A percentile compares a stretch with the other conserved stretches of the same genome.
Conservation (phyloP, 1,140 invertebrate genomes). For the Heliothis virescens region DNA sequence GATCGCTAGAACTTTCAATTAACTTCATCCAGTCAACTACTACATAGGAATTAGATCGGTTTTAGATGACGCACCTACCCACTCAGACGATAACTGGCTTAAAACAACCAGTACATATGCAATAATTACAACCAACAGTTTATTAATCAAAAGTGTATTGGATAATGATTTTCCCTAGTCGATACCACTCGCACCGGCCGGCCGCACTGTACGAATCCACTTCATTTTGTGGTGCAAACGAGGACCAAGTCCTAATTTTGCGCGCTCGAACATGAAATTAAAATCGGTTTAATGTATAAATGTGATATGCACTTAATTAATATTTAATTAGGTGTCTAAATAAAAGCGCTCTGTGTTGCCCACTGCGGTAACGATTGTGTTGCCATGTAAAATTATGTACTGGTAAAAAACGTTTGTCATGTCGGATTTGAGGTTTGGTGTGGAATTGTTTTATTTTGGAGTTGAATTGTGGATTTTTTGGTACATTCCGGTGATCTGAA, state of each 20-base stretch:
- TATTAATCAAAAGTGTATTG: constrained; percentile 66
- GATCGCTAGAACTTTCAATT: no score
- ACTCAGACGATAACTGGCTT: constrained; percentile 1
- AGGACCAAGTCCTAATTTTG: constrained; percentile 81
- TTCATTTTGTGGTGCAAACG: constrained; percentile 81
- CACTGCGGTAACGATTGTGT: constrained; percentile 73
- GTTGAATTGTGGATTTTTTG: background rate
- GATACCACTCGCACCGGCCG: constrained; percentile 58
- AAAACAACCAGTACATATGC: constrained; percentile 24
- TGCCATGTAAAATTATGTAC: constrained; percentile 73
- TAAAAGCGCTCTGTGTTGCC: constrained; percentile 74
- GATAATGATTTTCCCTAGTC: constrained; percentile 78
- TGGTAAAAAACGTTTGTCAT: constrained; percentile 51
- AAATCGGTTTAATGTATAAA: constrained; percentile 84
- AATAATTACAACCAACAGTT: constrained; percentile 43
- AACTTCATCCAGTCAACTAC: no score
- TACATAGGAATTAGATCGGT: no score
- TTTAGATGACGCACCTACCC: background rate
- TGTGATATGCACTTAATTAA: constrained; percentile 85
- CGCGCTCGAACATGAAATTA: constrained; percentile 83
- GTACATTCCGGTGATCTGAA: background rate
- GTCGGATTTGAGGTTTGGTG: constrained; percentile 57
- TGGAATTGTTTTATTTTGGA: background rate
- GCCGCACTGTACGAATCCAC: constrained; percentile 70
- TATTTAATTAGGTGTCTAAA: constrained; percentile 86